These are phyloP conservation scores for Onchidella celtica DNA, from an alignment of 2,888 invertebrate species.

Conservation along the genomic window DNA sequence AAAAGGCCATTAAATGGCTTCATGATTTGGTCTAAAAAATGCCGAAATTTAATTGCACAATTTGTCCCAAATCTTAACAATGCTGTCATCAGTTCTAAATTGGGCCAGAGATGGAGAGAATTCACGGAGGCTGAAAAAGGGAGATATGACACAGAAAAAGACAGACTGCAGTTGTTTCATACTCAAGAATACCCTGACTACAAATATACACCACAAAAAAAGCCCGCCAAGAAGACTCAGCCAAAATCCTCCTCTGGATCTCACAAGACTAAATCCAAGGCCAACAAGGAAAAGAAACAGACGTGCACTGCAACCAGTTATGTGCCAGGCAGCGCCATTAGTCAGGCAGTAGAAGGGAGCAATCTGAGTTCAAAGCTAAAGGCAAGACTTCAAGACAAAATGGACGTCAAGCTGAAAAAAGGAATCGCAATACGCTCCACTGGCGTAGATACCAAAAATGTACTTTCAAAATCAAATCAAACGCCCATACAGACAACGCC, in stretches of 20 bases:
- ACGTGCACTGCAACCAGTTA: no score
- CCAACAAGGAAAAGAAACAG: slow-evolving; percentile 15
- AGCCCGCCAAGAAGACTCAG: slow-evolving; percentile 17
- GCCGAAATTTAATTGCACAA: slow-evolving; percentile 42
- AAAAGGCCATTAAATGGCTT: slow-evolving; percentile 49
- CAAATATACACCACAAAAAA: slow-evolving; percentile 46
- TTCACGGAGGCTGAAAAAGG: slow-evolving; percentile 37
- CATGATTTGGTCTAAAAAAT: slow-evolving; percentile 48
- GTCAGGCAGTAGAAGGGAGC: slow-evolving; percentile 19
- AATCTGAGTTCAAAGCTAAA: slow-evolving; percentile 30
- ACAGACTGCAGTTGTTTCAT: slow-evolving; percentile 28
- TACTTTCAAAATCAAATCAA: slow-evolving; percentile 37
- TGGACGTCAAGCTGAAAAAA: slow-evolving; percentile 39
- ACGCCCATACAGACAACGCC: slow-evolving; percentile 35
- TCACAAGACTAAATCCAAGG: not conserved
- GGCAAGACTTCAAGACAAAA: slow-evolving; percentile 33
- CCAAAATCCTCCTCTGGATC: slow-evolving; percentile 15
- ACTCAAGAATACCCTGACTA: slow-evolving; percentile 42
- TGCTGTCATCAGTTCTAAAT: slow-evolving; percentile 41
- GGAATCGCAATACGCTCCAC: slow-evolving; percentile 41
- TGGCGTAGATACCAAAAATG: slow-evolving; percentile 36
- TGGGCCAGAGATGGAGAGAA: slow-evolving; percentile 37
- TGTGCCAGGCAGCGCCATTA: no score
- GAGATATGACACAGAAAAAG: slow-evolving; percentile 37
- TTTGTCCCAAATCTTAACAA: slow-evolving; percentile 42